A percentile compares a stretch with the other conserved stretches of the same genome.
Conservation (phyloP, 2,797 vertebrate genomes). For the Limosa lapponica region DNA sequence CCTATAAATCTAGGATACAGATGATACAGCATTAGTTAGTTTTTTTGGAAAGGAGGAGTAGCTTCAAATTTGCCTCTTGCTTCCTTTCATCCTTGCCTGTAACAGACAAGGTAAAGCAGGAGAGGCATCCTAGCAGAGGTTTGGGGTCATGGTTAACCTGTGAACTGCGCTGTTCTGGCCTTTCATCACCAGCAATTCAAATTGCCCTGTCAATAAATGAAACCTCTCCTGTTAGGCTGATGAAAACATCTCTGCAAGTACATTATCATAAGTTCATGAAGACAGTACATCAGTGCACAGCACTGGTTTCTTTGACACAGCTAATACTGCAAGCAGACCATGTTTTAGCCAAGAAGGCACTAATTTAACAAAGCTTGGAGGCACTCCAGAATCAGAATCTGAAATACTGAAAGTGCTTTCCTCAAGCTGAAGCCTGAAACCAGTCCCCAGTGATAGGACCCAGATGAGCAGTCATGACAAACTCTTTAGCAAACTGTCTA, state of each 20-base stretch:
- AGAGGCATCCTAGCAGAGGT: not conserved
- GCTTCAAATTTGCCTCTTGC: not conserved
- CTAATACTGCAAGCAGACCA: not conserved
- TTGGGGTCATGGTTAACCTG: not conserved
- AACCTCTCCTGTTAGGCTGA: not conserved
- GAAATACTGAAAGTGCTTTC: not conserved
- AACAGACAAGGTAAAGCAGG: not conserved
- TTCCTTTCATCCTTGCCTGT: not conserved
- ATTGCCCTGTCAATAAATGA: not conserved
- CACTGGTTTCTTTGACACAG: not conserved
- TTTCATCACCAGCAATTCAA: not conserved
- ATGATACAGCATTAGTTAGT: not conserved
- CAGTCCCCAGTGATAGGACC: not conserved
- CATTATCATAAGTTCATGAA: not conserved
- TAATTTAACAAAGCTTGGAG: not conserved
- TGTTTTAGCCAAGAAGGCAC: not conserved
- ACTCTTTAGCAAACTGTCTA: not conserved
- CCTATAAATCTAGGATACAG: not conserved
- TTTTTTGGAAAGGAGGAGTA: not conserved
- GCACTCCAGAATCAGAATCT: not conserved
- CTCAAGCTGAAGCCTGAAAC: not conserved
- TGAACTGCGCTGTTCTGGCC: rapidly evolving
- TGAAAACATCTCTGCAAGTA: not conserved
- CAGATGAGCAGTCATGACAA: not conserved
- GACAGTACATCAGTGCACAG: not conserved